Evolutionary conservation across 92 coral and sea anemone genomes (phyloP), one percentile per base, ranked within the genome.

Genomic region (Nematostella vectensis): DNA sequence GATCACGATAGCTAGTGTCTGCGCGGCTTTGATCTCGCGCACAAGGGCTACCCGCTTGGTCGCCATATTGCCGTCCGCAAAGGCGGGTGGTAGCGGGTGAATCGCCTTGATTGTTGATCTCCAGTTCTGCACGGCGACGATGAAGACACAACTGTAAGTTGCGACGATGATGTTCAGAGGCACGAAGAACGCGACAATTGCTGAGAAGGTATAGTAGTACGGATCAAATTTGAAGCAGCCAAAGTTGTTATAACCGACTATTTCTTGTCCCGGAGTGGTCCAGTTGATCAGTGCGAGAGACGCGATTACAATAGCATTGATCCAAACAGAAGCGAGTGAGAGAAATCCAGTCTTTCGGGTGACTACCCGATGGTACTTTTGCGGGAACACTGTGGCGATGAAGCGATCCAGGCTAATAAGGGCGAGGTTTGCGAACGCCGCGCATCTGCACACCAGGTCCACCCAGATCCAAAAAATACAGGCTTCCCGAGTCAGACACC

Each of bases 11-110:
- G 72, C 83, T 23, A 77, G 31, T 1, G 83, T 77, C 44, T 77
- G 67, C 50, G 72, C 77, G 12, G 77, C 83, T 51, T 77, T 77
- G 38, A 77, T 62, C 44, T 69, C 83, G 10, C 83, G 77, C n/a
- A 59, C 48, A n/a, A 66, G 31, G 30, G 72, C 62, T 1, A 49
- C 24, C 16, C 69, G 33, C 12, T 50, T 23, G 17, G 58, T 63
- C 0, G 59, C 51, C 28, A 23, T 63, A 15, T 63, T 63, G 11
- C 69, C 69, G 48, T 63, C 69, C 1, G 59, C 69, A 37, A 63
- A 48, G 11, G 69, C 58, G 16, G 59, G 50, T 1, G 69, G 69
- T 1, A 29, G 18, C 1, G 69, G 69, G 50, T 63, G 58, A 4
- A 63, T 39, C 22, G 69, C 69, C 19, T 63, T 63, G 0, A 55